Evolutionary conservation across 1,140 invertebrate genomes (phyloP).

Genomic region (Drosophila miranda): DNA sequence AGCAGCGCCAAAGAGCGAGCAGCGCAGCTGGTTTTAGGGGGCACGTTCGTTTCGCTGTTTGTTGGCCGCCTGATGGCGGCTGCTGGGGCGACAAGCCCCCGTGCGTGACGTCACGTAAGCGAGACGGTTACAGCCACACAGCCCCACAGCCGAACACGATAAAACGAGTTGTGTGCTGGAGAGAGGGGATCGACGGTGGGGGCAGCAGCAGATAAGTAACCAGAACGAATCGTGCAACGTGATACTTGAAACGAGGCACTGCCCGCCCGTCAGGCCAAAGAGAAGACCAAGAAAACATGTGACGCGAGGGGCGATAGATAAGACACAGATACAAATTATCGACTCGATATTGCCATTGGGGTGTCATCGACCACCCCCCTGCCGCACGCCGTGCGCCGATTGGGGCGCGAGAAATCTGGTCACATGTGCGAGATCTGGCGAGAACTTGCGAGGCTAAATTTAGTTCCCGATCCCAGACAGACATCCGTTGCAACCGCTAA

Average conservation of each 20-base stretch:
- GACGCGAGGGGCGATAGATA: constrained; percentile 44
- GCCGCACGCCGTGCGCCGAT: too few relatives aligned
- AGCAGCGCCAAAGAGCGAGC: constrained; percentile 23
- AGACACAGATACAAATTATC: constrained; percentile 35
- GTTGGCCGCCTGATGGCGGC: constrained; percentile 27
- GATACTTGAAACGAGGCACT: constrained; percentile 28
- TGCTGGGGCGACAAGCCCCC: constrained; percentile 64
- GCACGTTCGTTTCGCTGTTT: constrained; percentile 54
- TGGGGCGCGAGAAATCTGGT: constrained; percentile 14
- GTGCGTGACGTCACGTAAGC: constrained; percentile 75
- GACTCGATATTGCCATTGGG: constrained; percentile 29
- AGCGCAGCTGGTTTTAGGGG: constrained; percentile 59
- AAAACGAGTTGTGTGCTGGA: constrained; percentile 45
- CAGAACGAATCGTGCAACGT: constrained; percentile 57
- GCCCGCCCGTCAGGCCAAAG: neutral
- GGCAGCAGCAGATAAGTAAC: neutral
- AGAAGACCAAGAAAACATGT: constrained; percentile 43
- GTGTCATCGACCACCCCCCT: neutral
- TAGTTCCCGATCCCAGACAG: constrained; percentile 36
- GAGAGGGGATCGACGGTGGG: neutral
- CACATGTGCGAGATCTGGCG: constrained; percentile 48
- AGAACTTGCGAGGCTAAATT: constrained; percentile 25
- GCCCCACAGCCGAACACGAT: neutral
- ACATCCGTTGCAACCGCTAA: constrained; percentile 29
- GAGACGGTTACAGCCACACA: constrained; percentile 55